Conservation (phyloP, 2,113 vertebrate genomes). For the Mionectes macconnelli region DNA sequence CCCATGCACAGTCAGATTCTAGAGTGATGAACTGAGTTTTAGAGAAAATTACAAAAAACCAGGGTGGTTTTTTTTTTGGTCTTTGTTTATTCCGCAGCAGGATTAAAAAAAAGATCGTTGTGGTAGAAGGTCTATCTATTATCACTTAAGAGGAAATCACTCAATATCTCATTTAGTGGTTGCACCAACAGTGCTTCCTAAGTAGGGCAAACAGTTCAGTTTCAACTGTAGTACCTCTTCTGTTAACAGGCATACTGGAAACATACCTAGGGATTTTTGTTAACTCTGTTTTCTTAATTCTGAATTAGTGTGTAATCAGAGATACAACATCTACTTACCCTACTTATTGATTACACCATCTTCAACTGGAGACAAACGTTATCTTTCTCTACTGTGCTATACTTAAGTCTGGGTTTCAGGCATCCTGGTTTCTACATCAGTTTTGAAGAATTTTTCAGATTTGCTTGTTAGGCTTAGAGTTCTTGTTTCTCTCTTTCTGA, state of each 20-base stretch:
- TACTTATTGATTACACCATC: neutral
- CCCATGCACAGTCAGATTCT: neutral
- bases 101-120: neutral
- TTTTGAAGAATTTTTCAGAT: neutral
- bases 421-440: neutral
- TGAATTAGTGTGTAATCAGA: neutral
- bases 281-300: neutral
- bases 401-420: neutral
- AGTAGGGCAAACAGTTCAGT: neutral
- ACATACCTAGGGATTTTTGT: neutral
- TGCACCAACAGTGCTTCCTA: neutral
- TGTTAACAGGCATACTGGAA: neutral
- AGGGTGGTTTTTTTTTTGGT: neutral
- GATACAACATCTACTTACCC: neutral
- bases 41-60: neutral
- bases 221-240: neutral
- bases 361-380: neutral
- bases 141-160: neutral
- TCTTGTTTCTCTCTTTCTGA: neutral
- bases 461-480: neutral
- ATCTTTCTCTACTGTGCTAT: neutral
- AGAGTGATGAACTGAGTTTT: neutral
- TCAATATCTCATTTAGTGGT: neutral
- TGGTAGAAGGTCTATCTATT: neutral
- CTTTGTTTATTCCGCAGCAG: neutral